These are phyloP conservation scores for Eumaeus atala DNA, from an alignment of 1,140 invertebrate genomes.

Conservation along the genomic window DNA sequence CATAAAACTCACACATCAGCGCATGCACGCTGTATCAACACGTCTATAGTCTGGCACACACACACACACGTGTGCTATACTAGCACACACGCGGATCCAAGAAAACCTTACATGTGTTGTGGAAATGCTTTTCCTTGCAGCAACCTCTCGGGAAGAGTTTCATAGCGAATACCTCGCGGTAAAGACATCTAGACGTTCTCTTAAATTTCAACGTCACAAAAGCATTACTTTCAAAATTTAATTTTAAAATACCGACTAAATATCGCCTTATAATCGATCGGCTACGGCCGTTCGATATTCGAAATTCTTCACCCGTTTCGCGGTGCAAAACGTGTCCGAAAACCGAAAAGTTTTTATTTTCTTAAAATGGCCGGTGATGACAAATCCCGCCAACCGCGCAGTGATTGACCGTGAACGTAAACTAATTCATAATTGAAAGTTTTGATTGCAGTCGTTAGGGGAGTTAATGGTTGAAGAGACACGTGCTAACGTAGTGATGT, in stretches of 20 bases:
- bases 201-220: constrained; percentile 43
- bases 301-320: constrained; percentile 60
- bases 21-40: constrained; percentile 32
- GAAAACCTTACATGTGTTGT: constrained; percentile 70
- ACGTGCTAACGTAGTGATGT: constrained; percentile 61
- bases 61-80: constrained; percentile 35
- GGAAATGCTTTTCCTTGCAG: constrained; percentile 73
- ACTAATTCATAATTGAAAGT: constrained; percentile 49
- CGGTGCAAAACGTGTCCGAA: constrained; percentile 35
- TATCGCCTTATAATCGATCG: constrained; percentile 39
- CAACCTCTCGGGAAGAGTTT: constrained; percentile 73
- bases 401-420: constrained; percentile 30
- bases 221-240: constrained; percentile 35
- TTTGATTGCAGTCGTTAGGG: constrained; percentile 31
- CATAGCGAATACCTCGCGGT: constrained; percentile 74
- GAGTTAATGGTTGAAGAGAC: constrained; percentile 32
- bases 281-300: constrained; percentile 37
- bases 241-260: constrained; percentile 28
- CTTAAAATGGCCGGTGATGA: constrained; percentile 2
- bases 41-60: constrained; percentile 42
- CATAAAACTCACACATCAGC: constrained; percentile 65
- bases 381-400: constrained; percentile 8
- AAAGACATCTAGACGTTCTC: constrained; percentile 69
- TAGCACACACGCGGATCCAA: constrained; percentile 46
- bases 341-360: constrained; percentile 27